These are phyloP conservation scores for Wiebesia pumilae DNA, from an alignment of 1,140 invertebrate species.

Conservation along the genomic window DNA sequence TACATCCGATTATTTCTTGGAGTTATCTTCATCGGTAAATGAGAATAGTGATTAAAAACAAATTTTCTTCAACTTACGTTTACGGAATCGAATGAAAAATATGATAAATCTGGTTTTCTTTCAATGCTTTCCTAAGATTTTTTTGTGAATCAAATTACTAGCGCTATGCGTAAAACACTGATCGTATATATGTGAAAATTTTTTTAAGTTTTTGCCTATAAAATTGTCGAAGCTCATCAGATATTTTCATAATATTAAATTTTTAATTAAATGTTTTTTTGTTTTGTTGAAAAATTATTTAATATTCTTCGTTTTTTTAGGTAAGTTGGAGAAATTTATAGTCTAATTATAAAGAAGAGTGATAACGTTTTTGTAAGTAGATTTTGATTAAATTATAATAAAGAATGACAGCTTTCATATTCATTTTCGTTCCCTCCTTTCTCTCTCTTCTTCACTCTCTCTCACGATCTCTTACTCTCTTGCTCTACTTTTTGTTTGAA, in stretches of 20 bases:
- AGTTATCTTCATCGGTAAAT: background rate
- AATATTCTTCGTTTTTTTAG: slow-evolving; percentile 12
- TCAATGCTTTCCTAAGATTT: background rate
- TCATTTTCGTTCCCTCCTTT: background rate
- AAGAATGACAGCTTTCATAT: background rate
- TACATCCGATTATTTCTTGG: background rate
- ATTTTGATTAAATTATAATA: slow-evolving; percentile 13
- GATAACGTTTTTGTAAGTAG: slow-evolving; percentile 9
- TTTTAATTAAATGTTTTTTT: background rate
- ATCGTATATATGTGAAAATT: background rate
- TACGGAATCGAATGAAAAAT: background rate
- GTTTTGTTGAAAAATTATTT: background rate
- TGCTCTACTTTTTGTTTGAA: background rate
- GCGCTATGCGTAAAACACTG: background rate
- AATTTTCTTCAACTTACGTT: background rate
- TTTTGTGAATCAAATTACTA: background rate
- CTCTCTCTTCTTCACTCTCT: background rate
- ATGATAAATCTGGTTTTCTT: background rate
- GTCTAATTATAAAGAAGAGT: slow-evolving; percentile 4
- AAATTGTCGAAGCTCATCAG: background rate
- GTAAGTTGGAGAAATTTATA: background rate
- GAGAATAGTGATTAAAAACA: background rate
- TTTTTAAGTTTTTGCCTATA: background rate
- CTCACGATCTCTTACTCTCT: background rate
- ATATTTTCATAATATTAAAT: background rate